Evolutionary conservation across 2,113 vertebrate species (phyloP).

Genomic region (Heterochromis multidens): DNA sequence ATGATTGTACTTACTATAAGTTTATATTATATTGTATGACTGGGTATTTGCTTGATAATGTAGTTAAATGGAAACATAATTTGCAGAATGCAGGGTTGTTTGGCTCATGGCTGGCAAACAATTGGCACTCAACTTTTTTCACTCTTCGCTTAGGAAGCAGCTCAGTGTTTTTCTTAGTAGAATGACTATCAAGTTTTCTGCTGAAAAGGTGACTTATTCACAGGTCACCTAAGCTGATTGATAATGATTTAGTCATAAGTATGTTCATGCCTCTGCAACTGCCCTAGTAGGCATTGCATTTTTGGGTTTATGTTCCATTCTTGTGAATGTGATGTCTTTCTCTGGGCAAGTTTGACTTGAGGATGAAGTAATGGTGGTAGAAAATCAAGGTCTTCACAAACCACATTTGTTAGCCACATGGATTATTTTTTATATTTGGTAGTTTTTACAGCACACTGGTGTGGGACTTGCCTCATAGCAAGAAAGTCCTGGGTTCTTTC

Average conservation of each 20-base stretch:
- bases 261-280: background rate
- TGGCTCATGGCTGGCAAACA: background rate
- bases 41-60: background rate
- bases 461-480: too few relatives aligned
- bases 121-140: background rate
- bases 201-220: background rate
- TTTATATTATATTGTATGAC: background rate
- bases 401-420: background rate
- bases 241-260: background rate
- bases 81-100: fast-evolving
- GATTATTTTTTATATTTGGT: too few relatives aligned
- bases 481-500: too few relatives aligned
- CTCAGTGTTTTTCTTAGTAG: background rate
- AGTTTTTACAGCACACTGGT: too few relatives aligned
- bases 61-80: background rate
- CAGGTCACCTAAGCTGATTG: background rate
- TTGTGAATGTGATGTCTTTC: background rate
- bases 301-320: background rate
- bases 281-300: background rate
- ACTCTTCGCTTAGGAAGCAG: background rate
- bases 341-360: background rate
- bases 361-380: background rate
- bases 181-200: background rate
- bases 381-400: background rate
- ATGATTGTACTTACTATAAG: background rate